Evolutionary conservation across 1,140 invertebrate species (phyloP).

Genomic region (Aphidius ervi): DNA sequence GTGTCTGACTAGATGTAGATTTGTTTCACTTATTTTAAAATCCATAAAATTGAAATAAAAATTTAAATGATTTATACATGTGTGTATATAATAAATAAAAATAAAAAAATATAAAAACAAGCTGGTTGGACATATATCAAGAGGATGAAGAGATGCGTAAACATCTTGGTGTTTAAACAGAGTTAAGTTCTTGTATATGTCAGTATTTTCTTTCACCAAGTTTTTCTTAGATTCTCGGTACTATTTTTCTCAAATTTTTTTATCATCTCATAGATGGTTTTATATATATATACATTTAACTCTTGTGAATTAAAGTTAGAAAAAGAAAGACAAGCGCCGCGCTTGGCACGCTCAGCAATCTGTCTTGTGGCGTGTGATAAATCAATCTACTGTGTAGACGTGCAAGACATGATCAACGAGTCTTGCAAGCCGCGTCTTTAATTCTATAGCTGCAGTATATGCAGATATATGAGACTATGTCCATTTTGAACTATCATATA

Average conservation of each 20-base stretch:
- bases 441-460: no score
- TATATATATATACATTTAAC: no score
- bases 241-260: slow-evolving; percentile 11
- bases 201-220: slow-evolving; percentile 1
- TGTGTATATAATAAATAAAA: no score
- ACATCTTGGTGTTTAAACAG: no score
- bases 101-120: no score
- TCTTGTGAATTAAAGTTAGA: neutral
- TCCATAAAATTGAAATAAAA: no score
- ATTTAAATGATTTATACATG: no score
- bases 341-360: slow-evolving; percentile 36
- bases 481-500: no score
- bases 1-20: slow-evolving; percentile 2
- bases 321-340: slow-evolving; percentile 17
- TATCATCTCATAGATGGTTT: neutral
- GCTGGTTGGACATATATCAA: no score
- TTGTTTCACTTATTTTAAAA: neutral
- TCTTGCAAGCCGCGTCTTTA: no score
- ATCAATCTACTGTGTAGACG: slow-evolving; percentile 44
- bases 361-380: slow-evolving; percentile 46
- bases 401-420: slow-evolving; percentile 38
- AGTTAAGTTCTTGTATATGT: neutral
- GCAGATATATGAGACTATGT: no score
- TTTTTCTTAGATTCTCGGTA: slow-evolving; percentile 1
- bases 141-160: no score